Base-by-base conservation (phyloP, 2,113 vertebrate genomes). In the Zosterops hypoxanthus region DNA sequence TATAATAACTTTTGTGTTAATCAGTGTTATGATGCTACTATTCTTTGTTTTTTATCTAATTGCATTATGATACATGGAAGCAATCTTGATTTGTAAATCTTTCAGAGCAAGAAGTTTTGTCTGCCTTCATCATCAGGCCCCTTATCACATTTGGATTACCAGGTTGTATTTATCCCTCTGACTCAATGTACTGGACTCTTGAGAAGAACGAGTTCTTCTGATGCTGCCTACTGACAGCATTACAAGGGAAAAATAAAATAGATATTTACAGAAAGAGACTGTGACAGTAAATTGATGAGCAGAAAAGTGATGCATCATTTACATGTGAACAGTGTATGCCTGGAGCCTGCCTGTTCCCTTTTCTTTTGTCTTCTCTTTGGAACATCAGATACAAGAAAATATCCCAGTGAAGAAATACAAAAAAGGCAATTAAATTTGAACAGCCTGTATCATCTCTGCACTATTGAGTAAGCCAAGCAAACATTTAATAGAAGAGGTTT, bases 321-420 rank as follows among this genome's bases (percentile, higher is more conserved):
- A 18, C 12, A 36, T 12, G 18, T 59, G 60, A 94, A 53, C 0
- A 2, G 16, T 42, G 22, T n/a, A 56, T 52, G 31, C 14, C 13
- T 83, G 75, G 8, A 70, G 31, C 42, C 55, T 22, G 66, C 16
- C 28, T 10, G 2, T 82, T 82, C 34, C 42, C 34, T 78, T 36
- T 76, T 89, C 29, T 68, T 85, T 66, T 95, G 29, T 90, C 42
- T 91, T 97, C 65, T 94, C n/a, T 78, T 91, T 85, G 78, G 82
- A 97, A 97, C 92, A 91, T 73, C 44, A 93, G 55, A 28, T 75
- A 71, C 23, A 56, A 79, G 55, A 42, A 88, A 65, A 71, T 34
- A 72, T 46, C 79, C 66, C 47, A 82, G n/a, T 77, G 16, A 77
- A 92, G 20, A 53, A 96, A 97, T 65, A 81, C 21, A 95, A 95